phyloP scores from a whole-genome alignment of 1,140 invertebrate genomes.

The Drosophila tani region DNA sequence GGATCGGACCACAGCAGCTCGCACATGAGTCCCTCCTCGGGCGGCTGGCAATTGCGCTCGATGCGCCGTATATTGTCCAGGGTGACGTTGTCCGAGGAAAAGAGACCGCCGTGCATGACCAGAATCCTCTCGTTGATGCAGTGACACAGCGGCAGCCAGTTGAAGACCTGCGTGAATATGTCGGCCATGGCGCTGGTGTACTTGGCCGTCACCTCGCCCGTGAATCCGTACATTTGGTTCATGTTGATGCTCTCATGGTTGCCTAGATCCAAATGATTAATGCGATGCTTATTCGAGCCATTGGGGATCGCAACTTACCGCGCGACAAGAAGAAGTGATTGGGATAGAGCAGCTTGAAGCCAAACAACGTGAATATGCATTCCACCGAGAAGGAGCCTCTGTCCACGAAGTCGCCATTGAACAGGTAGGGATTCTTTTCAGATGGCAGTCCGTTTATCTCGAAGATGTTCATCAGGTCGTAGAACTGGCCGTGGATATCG shows the following conservation, averaged over 20 bases:
- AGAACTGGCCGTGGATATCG: constrained; percentile 99
- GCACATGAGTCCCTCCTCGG: constrained; percentile 98
- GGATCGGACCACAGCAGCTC: constrained; percentile 99
- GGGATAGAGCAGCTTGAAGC: constrained; percentile 98
- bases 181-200: constrained; percentile 97
- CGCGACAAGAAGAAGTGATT: constrained; percentile 99
- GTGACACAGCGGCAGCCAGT: constrained; percentile 98
- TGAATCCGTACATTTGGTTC: constrained; percentile 99
- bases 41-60: constrained; percentile 97
- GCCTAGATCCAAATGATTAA: constrained; percentile 86
- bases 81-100: constrained; percentile 95
- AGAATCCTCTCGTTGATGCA: constrained; percentile 96
- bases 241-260: constrained; percentile 99
- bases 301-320: constrained; percentile 87
- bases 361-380: constrained; percentile 99
- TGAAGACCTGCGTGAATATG: constrained; percentile 99
- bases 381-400: constrained; percentile 99
- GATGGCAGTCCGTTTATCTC: constrained; percentile 98
- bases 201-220: constrained; percentile 98
- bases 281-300: neutral
- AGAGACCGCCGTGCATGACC: constrained; percentile 98
- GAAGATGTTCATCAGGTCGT: constrained; percentile 99
- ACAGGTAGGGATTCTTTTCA: constrained; percentile 95
- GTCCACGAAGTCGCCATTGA: constrained; percentile 96
- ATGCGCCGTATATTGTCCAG: constrained; percentile 95